Evolutionary conservation across 2,888 invertebrate species (phyloP), one percentile per base, ranked within the genome.

Genomic region (Escarpia spicata): DNA sequence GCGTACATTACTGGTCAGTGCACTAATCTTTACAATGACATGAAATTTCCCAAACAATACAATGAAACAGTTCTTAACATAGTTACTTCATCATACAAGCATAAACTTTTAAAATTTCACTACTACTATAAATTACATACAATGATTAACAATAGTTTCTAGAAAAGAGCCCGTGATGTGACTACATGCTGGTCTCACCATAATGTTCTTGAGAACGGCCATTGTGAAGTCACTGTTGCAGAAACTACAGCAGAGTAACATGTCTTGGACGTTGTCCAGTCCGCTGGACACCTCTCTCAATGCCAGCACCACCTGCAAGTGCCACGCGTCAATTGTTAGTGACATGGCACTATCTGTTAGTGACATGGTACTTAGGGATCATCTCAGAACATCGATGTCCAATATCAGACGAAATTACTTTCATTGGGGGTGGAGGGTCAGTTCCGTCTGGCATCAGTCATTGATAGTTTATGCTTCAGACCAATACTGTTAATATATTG

Each of bases 231-330:
- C 94, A 91, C 94, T 94, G 94, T 96, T 96, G 93, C 96, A 96
- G 94, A 95, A 96, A 92, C 96, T 95, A 93, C 96, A 96, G 94
- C 96, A 96, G 15, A 96, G 94, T 93, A 97, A 92, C 96, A 96
- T 96, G 93, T 96, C 96, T 93, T 95, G 95, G 91, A 96, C 94
- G 31, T 94, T 93, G 43, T 95, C 93, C 92, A 95, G 94, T 90
- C 94, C 94, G 45, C 95, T 94, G 52, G 94, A 94, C 43, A 96
- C 95, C 94, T 97, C 97, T 60, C 96, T 93, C 90, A 96, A 95
- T 37, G 96, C 96, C 93, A 95, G 95, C 43, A 96, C 96, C 92
- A 96, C 96, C 96, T 96, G 94, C 2, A 94, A 94, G 44, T 19
- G 43, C 0, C n/a, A 91, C 0, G 26, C 91, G 9, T 31, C 91